Conservation (phyloP, 2,888 invertebrate genomes). For the Camponotus fellah region DNA sequence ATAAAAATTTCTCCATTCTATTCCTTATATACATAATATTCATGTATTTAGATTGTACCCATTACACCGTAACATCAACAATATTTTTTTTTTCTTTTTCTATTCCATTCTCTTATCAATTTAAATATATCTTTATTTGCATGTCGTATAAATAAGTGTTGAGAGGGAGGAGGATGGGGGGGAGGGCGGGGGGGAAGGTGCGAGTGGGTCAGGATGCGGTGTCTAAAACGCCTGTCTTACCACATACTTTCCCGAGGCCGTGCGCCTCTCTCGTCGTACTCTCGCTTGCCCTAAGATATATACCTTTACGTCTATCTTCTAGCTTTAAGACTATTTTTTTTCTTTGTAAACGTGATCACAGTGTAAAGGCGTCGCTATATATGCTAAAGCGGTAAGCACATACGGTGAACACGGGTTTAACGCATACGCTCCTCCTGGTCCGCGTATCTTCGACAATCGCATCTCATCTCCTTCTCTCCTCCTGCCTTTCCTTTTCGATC, state of each 20-base stretch:
- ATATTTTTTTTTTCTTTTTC: constrained; percentile 76
- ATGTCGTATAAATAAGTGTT: constrained; percentile 74
- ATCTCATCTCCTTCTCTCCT: not conserved
- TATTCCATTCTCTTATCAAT: constrained; percentile 73
- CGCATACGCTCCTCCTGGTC: constrained; percentile 67
- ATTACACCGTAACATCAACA: constrained; percentile 84
- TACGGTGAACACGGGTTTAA: constrained; percentile 60
- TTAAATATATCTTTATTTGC: constrained; percentile 77
- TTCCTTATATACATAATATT: constrained; percentile 79
- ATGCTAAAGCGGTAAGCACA: constrained; percentile 60
- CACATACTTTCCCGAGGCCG: constrained; percentile 36
- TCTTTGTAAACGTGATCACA: constrained; percentile 84
- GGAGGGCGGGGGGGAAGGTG: constrained; percentile 58
- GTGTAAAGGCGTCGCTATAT: constrained; percentile 79
- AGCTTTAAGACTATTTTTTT: constrained; percentile 80
- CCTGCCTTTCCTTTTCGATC: not conserved
- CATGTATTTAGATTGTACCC: constrained; percentile 84
- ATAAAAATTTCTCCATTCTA: constrained; percentile 57
- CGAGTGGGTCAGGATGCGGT: constrained; percentile 74
- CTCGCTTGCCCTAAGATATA: constrained; percentile 71
- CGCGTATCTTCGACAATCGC: constrained; percentile 38
- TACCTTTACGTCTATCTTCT: constrained; percentile 73
- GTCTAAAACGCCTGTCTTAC: constrained; percentile 77
- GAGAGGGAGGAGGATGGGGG: not conserved
- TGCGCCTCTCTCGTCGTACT: constrained; percentile 77